Base-by-base conservation (phyloP, 1,140 invertebrate genomes). In the Parasteatoda tepidariorum region DNA sequence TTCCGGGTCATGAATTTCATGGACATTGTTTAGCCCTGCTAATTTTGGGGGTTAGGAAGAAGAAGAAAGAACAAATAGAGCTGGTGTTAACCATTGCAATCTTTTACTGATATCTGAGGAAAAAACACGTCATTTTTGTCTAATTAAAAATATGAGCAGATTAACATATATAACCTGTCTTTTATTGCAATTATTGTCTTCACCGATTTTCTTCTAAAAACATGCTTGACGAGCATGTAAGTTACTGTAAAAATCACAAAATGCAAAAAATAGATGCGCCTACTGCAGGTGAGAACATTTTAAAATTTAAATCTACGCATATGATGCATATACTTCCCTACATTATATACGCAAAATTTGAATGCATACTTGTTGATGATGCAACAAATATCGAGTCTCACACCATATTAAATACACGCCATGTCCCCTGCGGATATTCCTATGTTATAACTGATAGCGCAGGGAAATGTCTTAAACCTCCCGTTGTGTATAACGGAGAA, bases 321-420 rank as follows among this genome's bases (percentile, higher is more conserved):
- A 34, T 24, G 11, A 13, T 30, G 22, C 11, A 62, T 11, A 7
- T 11, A 26, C 30, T 81, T 9, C 76, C 62, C 6, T 81, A 34
- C 38, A n/a, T 57, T 3, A 81, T 81, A 0, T 78, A 78, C 66
- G 74, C 74, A 0, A 61, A 66, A n/a, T 64, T 78, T 26, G 61
- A 78, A 54, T 78, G 5, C 2, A 11, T 24, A 28, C 38, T 7
- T 6, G 22, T 11, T 38, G 0, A 62, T 31, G 34, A 30, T n/a
- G 7, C 15, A 3, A 7, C 67, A 22, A 30, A 67, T 3, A n/a
- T 79, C 67, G 67, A n/a, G n/a, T 74, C 64, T 24, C 66, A 13
- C 41, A 24, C 41, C 9, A 9, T 9, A 24, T 2, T 5, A 0
- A 34, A 13, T 2, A 2, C 15, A 0, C 13, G 31, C 61, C 76